Percentiles rank a stretch among this genome's conserved stretches.
Conservation (phyloP, 2,797 vertebrate species). For the Prunella strophiata region DNA sequence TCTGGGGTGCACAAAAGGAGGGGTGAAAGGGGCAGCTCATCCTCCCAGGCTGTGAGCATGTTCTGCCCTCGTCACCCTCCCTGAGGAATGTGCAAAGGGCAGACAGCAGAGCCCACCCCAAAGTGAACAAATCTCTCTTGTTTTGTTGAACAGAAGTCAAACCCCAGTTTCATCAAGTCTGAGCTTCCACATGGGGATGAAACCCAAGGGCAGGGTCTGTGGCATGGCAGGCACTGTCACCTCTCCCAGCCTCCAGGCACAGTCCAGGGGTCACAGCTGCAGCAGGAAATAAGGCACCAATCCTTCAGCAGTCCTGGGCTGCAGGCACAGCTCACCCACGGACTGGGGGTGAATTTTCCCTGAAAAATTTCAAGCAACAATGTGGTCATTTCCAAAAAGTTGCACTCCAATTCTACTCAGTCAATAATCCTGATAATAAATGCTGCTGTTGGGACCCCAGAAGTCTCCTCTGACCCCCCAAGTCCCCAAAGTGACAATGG, state of each 20-base stretch:
- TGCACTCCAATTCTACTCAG: not conserved
- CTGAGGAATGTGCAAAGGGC: not conserved
- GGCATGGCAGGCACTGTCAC: not conserved
- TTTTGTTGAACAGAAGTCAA: not conserved
- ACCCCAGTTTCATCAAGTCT: not conserved
- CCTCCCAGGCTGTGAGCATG: not conserved
- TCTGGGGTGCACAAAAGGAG: not conserved
- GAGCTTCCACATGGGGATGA: not conserved
- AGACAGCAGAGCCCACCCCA: not conserved
- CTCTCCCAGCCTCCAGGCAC: not conserved
- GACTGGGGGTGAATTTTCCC: not conserved
- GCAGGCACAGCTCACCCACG: not conserved
- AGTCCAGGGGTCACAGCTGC: not conserved
- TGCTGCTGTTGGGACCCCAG: not conserved
- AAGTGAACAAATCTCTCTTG: not conserved
- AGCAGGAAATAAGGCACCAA: not conserved
- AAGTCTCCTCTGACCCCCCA: not conserved
- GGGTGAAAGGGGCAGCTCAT: not conserved
- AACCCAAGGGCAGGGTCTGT: rapidly evolving
- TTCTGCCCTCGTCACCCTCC: not conserved
- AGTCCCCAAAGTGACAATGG: not conserved
- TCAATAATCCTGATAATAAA: not conserved
- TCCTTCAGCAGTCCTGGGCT: not conserved
- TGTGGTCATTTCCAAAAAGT: not conserved
- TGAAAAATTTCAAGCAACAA: not conserved